These are phyloP conservation scores for Drosophila testacea DNA, from an alignment of 2,888 invertebrate species.

Conservation along the genomic window DNA sequence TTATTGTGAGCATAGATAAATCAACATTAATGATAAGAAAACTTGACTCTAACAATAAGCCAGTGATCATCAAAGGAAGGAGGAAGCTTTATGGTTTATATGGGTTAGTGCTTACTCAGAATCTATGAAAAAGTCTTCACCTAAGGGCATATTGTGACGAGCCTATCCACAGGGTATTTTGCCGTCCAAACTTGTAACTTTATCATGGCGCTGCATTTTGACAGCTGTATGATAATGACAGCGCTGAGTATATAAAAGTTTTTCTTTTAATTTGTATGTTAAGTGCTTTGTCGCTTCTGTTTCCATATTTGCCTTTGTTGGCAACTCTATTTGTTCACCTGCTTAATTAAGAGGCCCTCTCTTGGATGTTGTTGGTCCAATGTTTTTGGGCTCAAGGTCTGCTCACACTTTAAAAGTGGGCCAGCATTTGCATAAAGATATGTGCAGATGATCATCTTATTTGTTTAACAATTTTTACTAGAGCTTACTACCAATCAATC, in stretches of 20 bases:
- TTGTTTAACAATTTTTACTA: constrained; percentile 8
- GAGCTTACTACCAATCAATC: constrained; percentile 21
- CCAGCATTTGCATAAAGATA: constrained; percentile 31
- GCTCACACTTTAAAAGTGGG: constrained; percentile 22
- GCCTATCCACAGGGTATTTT: constrained; percentile 19
- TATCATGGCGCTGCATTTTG: constrained; percentile 12
- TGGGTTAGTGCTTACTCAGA: no score
- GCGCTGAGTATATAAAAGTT: constrained; percentile 2
- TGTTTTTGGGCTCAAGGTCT: constrained; percentile 49
- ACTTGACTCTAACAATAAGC: no score
- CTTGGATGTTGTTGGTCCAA: neutral
- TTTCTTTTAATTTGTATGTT: constrained; percentile 25
- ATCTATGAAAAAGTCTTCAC: no score
- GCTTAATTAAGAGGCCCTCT: constrained; percentile 15
- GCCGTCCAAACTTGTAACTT: neutral
- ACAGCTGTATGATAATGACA: constrained; percentile 27
- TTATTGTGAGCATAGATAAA: neutral
- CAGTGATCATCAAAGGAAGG: no score
- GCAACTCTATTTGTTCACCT: constrained; percentile 37
- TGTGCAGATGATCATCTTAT: constrained; percentile 14
- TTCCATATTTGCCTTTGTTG: constrained; percentile 1
- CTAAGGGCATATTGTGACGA: no score
- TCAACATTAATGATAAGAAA: neutral
- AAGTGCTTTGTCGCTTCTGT: constrained; percentile 20
- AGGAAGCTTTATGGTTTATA: no score